These are phyloP conservation scores for Pituophis catenifer DNA, from an alignment of 2,113 vertebrate species.

Conservation along the genomic window DNA sequence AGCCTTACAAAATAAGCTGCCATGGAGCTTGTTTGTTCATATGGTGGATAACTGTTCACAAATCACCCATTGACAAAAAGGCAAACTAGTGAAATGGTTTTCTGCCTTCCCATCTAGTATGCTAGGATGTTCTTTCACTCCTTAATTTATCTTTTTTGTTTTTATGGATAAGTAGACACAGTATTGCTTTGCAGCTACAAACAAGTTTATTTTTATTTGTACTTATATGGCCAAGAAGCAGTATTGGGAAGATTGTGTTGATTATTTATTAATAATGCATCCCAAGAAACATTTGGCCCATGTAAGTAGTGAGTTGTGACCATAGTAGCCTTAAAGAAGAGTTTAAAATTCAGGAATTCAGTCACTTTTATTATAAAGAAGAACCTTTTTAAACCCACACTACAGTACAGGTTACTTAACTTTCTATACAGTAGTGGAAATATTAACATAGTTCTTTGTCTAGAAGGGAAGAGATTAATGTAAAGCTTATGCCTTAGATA, in stretches of 20 bases:
- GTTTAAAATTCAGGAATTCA: neutral
- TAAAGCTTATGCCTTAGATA: neutral
- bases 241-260: neutral
- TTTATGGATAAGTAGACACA: neutral
- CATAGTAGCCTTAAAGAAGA: neutral
- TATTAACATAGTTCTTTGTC: constrained; percentile 25
- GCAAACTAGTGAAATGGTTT: neutral
- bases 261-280: neutral
- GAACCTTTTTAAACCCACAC: neutral
- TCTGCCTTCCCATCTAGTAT: neutral
- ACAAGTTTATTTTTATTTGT: neutral
- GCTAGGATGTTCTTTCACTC: neutral
- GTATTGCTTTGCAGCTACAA: neutral
- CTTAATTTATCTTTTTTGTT: neutral
- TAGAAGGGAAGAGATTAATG: neutral
- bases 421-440: neutral
- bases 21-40: neutral
- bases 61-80: neutral
- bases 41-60: neutral
- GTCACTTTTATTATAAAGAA: neutral
- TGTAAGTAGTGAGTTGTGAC: neutral
- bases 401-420: neutral
- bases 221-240: neutral
- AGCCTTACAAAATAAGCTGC: neutral
- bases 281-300: neutral